Evolutionary conservation across 2,888 invertebrate species (phyloP).

Genomic region (Cataglyphis rosenhaueri): DNA sequence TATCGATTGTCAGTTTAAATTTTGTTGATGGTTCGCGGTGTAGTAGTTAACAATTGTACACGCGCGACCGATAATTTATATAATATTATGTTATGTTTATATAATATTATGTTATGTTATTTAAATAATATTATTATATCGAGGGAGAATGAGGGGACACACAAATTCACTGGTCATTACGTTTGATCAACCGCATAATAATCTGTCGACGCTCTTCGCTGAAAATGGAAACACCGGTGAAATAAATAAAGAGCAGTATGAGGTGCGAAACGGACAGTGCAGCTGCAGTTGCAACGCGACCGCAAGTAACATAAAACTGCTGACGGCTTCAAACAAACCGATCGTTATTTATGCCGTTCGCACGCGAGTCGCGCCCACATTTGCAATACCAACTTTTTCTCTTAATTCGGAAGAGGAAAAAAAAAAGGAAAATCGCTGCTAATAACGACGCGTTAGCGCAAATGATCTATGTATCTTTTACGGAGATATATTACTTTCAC

Average conservation of each 20-base stretch:
- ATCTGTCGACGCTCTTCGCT: neutral
- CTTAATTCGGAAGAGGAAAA: neutral
- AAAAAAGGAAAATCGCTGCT: neutral
- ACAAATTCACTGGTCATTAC: neutral
- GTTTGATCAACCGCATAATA: neutral
- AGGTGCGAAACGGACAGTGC: conserved; percentile 23
- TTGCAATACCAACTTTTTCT: conserved; percentile 2
- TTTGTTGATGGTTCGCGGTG: neutral
- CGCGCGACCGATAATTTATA: neutral
- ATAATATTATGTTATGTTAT: neutral
- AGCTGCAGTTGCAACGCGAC: conserved; percentile 1
- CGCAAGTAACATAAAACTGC: neutral
- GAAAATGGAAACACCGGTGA: neutral
- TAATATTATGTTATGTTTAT: neutral
- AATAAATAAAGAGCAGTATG: neutral
- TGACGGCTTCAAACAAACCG: conserved; percentile 12
- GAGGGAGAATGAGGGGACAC: neutral
- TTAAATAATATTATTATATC: neutral
- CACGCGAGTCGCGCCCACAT: neutral
- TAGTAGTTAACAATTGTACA: neutral
- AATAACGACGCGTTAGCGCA: neutral
- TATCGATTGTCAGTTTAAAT: conserved; percentile 8
- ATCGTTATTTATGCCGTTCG: conserved; percentile 22
- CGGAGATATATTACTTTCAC: neutral
- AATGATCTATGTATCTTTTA: neutral